phyloP scores from a whole-genome alignment of 1,140 invertebrate genomes.

The Glomeris maerens region DNA sequence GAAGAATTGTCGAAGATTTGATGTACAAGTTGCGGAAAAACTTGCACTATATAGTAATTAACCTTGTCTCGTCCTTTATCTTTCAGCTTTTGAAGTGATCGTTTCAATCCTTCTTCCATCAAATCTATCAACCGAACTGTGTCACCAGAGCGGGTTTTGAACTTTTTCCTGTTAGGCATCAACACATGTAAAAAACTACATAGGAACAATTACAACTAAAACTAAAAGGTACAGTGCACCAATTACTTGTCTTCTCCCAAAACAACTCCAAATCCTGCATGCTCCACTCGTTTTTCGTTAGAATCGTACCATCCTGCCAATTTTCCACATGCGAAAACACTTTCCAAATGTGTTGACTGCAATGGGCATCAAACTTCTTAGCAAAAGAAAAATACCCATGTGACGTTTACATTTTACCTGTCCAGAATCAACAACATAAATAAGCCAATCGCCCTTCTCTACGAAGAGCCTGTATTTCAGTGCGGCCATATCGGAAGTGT shows the following conservation, averaged over 20 bases:
- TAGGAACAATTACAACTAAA: conserved; percentile 10
- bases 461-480: conserved; percentile 75
- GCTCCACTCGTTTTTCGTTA: conserved; percentile 55
- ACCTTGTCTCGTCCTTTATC: conserved; percentile 81
- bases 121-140: conserved; percentile 79
- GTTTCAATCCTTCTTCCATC: conserved; percentile 80
- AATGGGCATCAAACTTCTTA: conserved; percentile 12
- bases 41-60: conserved; percentile 8
- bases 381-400: background rate
- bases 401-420: background rate
- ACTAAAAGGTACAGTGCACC: conserved; percentile 17
- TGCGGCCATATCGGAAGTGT: conserved; percentile 93
- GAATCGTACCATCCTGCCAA: conserved; percentile 52
- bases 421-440: conserved; percentile 92
- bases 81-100: conserved; percentile 66
- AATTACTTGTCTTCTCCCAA: conserved; percentile 80
- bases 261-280: conserved; percentile 92
- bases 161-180: conserved; percentile 58
- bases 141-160: conserved; percentile 96
- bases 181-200: conserved; percentile 2
- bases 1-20: conserved; percentile 10
- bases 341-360: conserved; percentile 63
- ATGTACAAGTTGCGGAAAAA: background rate
- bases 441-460: conserved; percentile 76
- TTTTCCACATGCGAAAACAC: conserved; percentile 53